Conservation (phyloP, 2,113 vertebrate species). For the Tyto alba region DNA sequence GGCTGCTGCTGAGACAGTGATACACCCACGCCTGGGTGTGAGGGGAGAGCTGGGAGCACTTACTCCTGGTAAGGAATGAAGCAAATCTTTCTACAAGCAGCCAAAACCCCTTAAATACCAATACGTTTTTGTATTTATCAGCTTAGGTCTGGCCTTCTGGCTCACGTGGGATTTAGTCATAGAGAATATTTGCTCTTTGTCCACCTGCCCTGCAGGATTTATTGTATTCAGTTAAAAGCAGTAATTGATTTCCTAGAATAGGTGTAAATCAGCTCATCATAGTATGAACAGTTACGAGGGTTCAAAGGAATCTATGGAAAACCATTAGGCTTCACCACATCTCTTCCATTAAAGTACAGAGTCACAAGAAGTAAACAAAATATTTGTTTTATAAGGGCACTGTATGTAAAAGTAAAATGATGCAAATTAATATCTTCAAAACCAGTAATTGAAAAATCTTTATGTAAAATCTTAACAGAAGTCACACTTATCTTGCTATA, state of each 20-base stretch:
- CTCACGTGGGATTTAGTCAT: background rate
- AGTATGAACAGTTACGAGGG: background rate
- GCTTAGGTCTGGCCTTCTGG: background rate
- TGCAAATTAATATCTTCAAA: constrained; percentile 30
- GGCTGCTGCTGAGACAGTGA: background rate
- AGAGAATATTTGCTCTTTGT: background rate
- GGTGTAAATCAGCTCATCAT: background rate
- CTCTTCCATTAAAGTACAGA: background rate
- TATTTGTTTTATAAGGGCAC: background rate
- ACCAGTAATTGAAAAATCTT: constrained; percentile 2
- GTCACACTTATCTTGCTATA: constrained; percentile 14
- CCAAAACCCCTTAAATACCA: background rate
- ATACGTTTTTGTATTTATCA: background rate
- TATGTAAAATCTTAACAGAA: constrained; percentile 34
- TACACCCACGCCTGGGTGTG: background rate
- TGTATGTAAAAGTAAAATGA: background rate
- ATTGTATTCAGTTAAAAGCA: constrained; percentile 19
- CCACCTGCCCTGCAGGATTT: background rate
- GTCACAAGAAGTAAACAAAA: background rate
- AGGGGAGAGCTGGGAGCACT: background rate
- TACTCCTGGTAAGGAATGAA: background rate
- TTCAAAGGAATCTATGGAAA: background rate
- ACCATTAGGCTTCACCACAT: background rate
- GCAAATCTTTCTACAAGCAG: background rate
- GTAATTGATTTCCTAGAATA: background rate